These are phyloP conservation scores for Pasiphila rectangulata DNA, from an alignment of 2,888 invertebrate genomes.

Conservation along the genomic window DNA sequence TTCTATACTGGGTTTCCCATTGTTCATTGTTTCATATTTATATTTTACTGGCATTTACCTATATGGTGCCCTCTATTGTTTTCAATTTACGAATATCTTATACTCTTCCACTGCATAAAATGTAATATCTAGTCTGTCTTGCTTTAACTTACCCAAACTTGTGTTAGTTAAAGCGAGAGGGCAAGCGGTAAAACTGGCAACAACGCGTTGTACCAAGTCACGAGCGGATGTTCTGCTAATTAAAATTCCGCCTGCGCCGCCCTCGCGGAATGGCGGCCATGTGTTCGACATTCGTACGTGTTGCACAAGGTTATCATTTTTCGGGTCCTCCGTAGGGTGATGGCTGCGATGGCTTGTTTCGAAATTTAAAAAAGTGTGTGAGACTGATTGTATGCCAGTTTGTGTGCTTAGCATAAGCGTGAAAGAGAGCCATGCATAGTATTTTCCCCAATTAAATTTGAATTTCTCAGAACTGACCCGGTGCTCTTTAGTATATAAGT, in stretches of 20 bases:
- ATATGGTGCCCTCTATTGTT: conserved; percentile 33
- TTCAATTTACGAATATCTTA: conserved; percentile 20
- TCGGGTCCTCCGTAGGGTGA: conserved; percentile 34
- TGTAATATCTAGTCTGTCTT: conserved; percentile 23
- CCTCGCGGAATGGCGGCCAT: conserved; percentile 81
- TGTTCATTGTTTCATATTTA: conserved; percentile 52
- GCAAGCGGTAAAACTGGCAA: conserved; percentile 65
- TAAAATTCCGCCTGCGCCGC: conserved; percentile 81
- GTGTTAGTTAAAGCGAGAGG: conserved; percentile 57
- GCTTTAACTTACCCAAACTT: conserved; percentile 45
- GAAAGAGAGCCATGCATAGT: conserved; percentile 56
- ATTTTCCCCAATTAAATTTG: conserved; percentile 56
- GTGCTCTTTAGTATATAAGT: conserved; percentile 71
- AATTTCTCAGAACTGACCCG: conserved; percentile 75
- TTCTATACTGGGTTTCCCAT: conserved; percentile 61
- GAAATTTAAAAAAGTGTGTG: conserved; percentile 54
- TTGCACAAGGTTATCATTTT: conserved; percentile 77
- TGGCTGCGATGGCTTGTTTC: conserved; percentile 41
- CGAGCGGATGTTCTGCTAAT: conserved; percentile 81
- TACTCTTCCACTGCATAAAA: conserved; percentile 13
- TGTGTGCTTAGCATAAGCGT: conserved; percentile 54
- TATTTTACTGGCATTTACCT: conserved; percentile 28
- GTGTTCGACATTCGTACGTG: conserved; percentile 76
- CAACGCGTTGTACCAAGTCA: conserved; percentile 70
- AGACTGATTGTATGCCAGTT: conserved; percentile 62